A percentile compares a stretch with the other conserved stretches of the same genome.
Conservation (phyloP, 2,113 vertebrate genomes). For the Petromus typicus region DNA sequence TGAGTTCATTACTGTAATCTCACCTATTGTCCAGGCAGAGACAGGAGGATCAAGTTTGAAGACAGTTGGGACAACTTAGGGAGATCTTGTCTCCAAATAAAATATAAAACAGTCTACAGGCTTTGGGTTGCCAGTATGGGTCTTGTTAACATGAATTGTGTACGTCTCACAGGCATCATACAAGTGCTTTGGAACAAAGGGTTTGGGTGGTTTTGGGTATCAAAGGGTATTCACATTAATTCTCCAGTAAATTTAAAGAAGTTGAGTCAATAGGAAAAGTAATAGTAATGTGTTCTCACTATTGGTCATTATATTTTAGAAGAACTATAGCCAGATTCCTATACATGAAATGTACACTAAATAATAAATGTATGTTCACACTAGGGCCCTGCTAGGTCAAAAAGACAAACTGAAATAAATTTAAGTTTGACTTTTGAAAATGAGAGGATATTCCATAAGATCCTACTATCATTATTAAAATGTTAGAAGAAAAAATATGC, state of each 20-base stretch:
- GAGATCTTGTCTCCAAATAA: background rate
- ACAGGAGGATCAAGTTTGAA: background rate
- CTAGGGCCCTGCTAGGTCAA: background rate
- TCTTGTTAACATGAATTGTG: background rate
- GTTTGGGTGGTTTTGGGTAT: background rate
- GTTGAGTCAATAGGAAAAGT: background rate
- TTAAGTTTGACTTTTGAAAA: background rate
- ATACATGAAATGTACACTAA: background rate
- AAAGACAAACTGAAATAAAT: conserved; percentile 16
- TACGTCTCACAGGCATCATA: background rate
- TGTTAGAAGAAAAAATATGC: background rate
- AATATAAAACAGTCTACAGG: background rate
- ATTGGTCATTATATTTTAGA: background rate
- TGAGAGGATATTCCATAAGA: background rate
- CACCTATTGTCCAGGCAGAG: background rate
- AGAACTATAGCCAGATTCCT: background rate
- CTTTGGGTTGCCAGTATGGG: too few species aligned
- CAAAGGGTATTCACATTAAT: background rate
- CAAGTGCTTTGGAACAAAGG: background rate
- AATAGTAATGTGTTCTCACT: background rate
- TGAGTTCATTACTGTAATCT: background rate
- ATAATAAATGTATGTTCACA: background rate
- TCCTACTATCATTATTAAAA: background rate
- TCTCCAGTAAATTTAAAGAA: background rate
- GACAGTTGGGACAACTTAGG: background rate